Conservation (phyloP, 2,797 vertebrate genomes). For the Myotis daubentonii region DNA sequence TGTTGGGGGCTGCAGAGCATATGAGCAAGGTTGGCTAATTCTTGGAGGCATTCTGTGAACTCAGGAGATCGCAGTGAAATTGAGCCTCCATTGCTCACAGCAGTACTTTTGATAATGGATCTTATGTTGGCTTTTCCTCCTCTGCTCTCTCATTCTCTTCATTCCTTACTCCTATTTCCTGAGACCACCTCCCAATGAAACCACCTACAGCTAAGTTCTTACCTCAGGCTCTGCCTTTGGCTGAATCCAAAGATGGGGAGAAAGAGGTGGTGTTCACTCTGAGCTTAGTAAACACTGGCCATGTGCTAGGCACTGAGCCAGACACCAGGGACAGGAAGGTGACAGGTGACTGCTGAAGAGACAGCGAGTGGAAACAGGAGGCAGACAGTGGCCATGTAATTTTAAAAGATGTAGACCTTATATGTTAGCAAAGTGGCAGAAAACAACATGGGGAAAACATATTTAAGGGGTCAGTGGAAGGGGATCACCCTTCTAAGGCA, state of each 20-base stretch:
- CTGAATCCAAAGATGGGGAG: background rate
- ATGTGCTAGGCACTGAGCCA: background rate
- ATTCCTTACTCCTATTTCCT: background rate
- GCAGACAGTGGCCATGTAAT: background rate
- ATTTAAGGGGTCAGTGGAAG: background rate
- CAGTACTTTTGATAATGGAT: background rate
- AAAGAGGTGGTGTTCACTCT: background rate
- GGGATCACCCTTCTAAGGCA: background rate
- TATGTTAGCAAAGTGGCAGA: background rate
- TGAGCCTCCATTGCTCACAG: background rate
- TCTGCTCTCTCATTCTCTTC: background rate
- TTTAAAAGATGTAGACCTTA: background rate
- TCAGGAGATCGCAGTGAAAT: background rate
- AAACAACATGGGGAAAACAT: background rate
- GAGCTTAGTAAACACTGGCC: background rate
- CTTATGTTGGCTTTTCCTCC: background rate
- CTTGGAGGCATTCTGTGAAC: background rate
- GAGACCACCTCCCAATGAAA: background rate
- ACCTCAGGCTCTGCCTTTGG: background rate
- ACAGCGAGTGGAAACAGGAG: no score
- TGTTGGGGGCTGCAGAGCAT: background rate
- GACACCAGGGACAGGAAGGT: background rate
- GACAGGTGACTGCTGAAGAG: background rate
- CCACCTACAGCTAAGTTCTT: background rate
- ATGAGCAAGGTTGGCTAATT: background rate